phyloP scores from a whole-genome alignment of 2,888 invertebrate species.

The Agriopis leucophaearia region DNA sequence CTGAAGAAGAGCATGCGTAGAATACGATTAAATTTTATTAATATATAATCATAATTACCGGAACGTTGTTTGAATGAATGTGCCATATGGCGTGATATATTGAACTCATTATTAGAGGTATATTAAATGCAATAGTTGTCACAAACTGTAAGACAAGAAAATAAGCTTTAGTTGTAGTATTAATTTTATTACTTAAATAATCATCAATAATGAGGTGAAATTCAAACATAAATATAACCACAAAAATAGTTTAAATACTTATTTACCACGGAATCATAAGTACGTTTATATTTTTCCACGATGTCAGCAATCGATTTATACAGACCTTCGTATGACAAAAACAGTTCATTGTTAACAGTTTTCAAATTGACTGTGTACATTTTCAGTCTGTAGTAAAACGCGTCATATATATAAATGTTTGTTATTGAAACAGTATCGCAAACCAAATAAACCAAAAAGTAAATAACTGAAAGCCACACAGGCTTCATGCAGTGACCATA shows the following conservation, averaged over 20 bases:
- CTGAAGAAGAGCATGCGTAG: too few relatives aligned
- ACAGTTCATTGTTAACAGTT: background rate
- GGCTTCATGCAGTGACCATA: background rate
- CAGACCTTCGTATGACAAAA: background rate
- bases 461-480: background rate
- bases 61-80: background rate
- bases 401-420: background rate
- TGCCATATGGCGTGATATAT: background rate
- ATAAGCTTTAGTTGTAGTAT: too few relatives aligned
- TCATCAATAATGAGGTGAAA: too few relatives aligned
- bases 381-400: background rate
- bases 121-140: background rate
- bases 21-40: too few relatives aligned
- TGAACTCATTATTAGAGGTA: background rate
- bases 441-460: background rate
- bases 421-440: background rate
- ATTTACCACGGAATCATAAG: background rate
- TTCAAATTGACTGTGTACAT: background rate
- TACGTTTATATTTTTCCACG: background rate
- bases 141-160: background rate
- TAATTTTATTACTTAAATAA: too few relatives aligned
- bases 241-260: too few relatives aligned
- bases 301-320: conserved; percentile 4
- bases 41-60: background rate
- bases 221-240: too few relatives aligned